phyloP scores from a whole-genome alignment of 2,888 invertebrate species.

The Archips crataeganus region DNA sequence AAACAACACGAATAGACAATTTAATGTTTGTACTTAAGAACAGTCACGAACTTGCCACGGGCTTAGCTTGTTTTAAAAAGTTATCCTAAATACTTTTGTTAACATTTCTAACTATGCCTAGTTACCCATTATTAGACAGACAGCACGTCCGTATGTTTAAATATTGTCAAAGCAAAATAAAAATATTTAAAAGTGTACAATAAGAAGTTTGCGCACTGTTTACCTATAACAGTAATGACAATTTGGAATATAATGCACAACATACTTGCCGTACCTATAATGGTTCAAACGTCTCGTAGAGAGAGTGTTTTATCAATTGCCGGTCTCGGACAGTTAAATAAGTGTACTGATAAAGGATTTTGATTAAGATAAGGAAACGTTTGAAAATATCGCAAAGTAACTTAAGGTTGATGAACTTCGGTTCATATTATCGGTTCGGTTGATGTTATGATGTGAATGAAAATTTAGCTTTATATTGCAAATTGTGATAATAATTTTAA shows the following conservation, averaged over 20 bases:
- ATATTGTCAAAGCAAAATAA: constrained; percentile 9
- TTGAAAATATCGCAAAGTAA: constrained; percentile 50
- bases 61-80: not conserved
- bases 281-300: not conserved
- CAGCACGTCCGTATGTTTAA: not conserved
- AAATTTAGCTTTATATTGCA: not conserved
- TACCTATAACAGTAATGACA: constrained; percentile 1
- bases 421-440: constrained; percentile 47
- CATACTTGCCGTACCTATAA: not conserved
- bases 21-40: not conserved
- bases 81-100: not conserved
- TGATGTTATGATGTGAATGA: not conserved
- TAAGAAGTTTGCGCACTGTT: not conserved
- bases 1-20: too few relatives aligned
- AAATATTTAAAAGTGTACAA: constrained; percentile 11
- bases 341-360: constrained; percentile 42
- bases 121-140: constrained; percentile 3
- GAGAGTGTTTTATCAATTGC: constrained; percentile 9
- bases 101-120: constrained; percentile 1
- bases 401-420: constrained; percentile 80
- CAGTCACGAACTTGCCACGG: not conserved
- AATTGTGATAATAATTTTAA: not conserved
- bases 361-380: constrained; percentile 70
- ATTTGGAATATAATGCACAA: not conserved
- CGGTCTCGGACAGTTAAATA: not conserved